A percentile compares a stretch with the other conserved stretches of the same genome.
phyloP scores from a whole-genome alignment of 1,140 invertebrate species.

The Mya arenaria region DNA sequence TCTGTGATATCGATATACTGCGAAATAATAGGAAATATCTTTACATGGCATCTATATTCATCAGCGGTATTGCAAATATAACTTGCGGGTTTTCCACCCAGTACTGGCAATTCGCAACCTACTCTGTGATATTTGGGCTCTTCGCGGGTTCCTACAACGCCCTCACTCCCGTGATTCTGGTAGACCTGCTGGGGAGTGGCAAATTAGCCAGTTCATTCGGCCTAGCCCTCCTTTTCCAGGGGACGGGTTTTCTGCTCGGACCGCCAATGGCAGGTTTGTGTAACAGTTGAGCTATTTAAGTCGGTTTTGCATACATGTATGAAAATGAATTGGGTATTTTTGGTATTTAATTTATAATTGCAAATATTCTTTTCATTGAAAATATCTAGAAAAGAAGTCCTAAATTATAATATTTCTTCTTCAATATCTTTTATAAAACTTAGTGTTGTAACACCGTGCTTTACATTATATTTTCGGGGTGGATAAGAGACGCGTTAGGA shows the following conservation, averaged over 20 bases:
- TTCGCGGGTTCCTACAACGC: conserved; percentile 86
- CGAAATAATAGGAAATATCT: conserved; percentile 40
- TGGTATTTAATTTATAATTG: no score
- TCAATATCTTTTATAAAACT: no score
- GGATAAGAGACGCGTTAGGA: conserved; percentile 14
- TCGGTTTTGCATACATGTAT: no score
- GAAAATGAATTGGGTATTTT: no score
- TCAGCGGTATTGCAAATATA: conserved; percentile 26
- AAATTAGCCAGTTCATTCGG: conserved; percentile 96
- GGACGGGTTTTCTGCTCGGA: conserved; percentile 91
- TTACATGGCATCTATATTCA: conserved; percentile 35
- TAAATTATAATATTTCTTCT: no score
- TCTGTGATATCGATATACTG: conserved; percentile 78
- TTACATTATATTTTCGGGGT: background rate
- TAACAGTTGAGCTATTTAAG: no score
- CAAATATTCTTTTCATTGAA: no score
- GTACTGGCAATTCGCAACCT: conserved; percentile 41
- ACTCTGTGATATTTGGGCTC: conserved; percentile 66
- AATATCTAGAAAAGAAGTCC: no score
- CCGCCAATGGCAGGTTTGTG: conserved; percentile 90
- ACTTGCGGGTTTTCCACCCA: background rate
- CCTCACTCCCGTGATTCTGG: conserved; percentile 93
- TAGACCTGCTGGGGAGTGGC: conserved; percentile 95
- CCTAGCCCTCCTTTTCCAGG: conserved; percentile 94
- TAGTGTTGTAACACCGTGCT: no score